Evolutionary conservation across 2,888 invertebrate genomes (phyloP), one percentile per base, ranked within the genome.

Genomic region (Drosophila seclusa): DNA sequence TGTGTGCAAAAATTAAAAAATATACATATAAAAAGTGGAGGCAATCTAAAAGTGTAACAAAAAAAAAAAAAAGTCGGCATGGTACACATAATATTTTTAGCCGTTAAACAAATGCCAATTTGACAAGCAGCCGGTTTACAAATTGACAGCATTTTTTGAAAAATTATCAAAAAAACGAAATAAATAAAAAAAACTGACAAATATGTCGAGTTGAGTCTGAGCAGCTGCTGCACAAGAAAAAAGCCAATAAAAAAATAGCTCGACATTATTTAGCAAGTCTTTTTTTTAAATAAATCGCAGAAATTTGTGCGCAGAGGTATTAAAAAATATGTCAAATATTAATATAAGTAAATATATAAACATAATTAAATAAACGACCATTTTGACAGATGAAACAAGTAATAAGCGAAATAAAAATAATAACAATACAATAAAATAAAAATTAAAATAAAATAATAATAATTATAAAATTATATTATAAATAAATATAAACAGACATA

Each of bases 211-310:
- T 52, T 66, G 69, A 82, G 57, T 53, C 60, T 63, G 48, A 38
- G 57, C 83, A 81, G 81, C 85, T 82, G 82, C 63, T 67, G 36
- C 40, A 40, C 62, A 52, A 63, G 27, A 66, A 53, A 53, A 36
- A 27, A 60, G n/a, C 81, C 87, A 88, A 68, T 67, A 76, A 66
- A 70, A 71, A 50, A 29, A 53, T 61, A 59, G 60, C 65, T 63
- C 32, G 64, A 36, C 58, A 73, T 68, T 80, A 70, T 77, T 79
- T 74, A 59, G 66, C 79, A 84, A 73, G 50, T 68, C 65, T 83
- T 64, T 66, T 83, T 64, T 64, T 71, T 32, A 65, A 70, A 68
- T 63, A 53, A 34, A 59, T 32, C 32, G 62, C 65, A 77, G 24
- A 52, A 52, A 45, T 59, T 54, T 29, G 40, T 54, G 58, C 55